Conservation (phyloP, 2,113 vertebrate genomes). For the Syrrhaptes paradoxus region DNA sequence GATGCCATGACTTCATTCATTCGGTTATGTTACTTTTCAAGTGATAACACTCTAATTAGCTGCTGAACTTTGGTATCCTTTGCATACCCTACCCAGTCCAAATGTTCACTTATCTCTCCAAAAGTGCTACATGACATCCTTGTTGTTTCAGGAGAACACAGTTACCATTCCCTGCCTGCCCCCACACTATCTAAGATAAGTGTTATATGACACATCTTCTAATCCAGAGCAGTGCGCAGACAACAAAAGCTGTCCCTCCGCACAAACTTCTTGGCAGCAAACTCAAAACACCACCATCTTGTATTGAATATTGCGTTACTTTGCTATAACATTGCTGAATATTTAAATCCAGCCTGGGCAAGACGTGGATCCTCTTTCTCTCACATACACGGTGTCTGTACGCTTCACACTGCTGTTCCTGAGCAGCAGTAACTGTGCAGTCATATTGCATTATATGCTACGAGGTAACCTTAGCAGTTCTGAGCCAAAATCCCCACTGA, state of each 20-base stretch:
- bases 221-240: slow-evolving; percentile 27
- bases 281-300: neutral
- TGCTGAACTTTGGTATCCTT: slow-evolving; percentile 72
- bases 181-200: slow-evolving; percentile 75
- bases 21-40: slow-evolving; percentile 70
- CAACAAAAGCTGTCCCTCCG: slow-evolving; percentile 9
- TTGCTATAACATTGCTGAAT: neutral
- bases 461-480: neutral
- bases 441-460: neutral
- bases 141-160: slow-evolving; percentile 77
- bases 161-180: slow-evolving; percentile 74
- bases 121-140: slow-evolving; percentile 81
- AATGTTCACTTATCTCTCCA: slow-evolving; percentile 78
- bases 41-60: slow-evolving; percentile 82
- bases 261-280: slow-evolving; percentile 22
- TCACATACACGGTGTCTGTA: neutral
- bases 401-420: neutral
- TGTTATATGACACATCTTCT: slow-evolving; percentile 74
- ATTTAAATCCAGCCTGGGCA: neutral
- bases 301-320: neutral
- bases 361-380: neutral
- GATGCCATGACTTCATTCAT: slow-evolving; percentile 65
- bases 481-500: neutral
- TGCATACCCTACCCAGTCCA: slow-evolving; percentile 73
- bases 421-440: neutral